phyloP scores from a whole-genome alignment of 2,113 vertebrate species.

The Paramisgurnus dabryanus region DNA sequence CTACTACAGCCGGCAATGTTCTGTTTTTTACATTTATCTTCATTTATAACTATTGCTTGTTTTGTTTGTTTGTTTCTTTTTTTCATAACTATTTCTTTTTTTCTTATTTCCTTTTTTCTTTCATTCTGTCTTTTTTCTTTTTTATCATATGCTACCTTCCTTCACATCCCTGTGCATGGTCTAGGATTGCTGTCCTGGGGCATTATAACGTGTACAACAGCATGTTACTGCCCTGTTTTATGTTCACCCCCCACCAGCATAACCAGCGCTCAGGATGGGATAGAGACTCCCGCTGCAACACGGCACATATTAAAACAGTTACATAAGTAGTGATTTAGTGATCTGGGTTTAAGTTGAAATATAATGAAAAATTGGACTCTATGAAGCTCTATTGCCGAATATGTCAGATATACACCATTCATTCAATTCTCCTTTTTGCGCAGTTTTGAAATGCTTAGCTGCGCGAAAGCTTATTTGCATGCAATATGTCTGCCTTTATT shows the following conservation, averaged over 20 bases:
- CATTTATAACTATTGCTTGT: neutral
- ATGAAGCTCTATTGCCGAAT: conserved; percentile 16
- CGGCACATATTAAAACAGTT: conserved; percentile 13
- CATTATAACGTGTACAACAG: conserved; percentile 33
- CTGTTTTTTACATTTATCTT: neutral
- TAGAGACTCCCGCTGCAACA: conserved; percentile 30
- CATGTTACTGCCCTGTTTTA: conserved; percentile 33
- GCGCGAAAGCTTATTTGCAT: conserved; percentile 45
- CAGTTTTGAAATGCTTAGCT: conserved; percentile 32
- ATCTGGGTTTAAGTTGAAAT: conserved; percentile 12
- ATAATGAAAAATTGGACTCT: conserved; percentile 1
- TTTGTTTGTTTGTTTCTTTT: neutral
- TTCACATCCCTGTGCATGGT: neutral
- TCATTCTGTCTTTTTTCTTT: neutral
- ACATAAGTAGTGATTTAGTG: neutral
- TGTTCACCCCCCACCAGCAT: conserved; percentile 14
- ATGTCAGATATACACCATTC: conserved; percentile 14
- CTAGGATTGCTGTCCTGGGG: conserved; percentile 29
- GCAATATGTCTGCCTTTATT: conserved; percentile 43
- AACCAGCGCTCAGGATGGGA: conserved; percentile 25
- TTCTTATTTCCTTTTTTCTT: no score
- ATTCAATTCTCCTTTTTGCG: conserved; percentile 9
- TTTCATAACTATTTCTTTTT: neutral
- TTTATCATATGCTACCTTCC: neutral
- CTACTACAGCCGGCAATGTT: neutral